phyloP scores from a whole-genome alignment of 1,140 invertebrate species.

The Lepidurus packardi region DNA sequence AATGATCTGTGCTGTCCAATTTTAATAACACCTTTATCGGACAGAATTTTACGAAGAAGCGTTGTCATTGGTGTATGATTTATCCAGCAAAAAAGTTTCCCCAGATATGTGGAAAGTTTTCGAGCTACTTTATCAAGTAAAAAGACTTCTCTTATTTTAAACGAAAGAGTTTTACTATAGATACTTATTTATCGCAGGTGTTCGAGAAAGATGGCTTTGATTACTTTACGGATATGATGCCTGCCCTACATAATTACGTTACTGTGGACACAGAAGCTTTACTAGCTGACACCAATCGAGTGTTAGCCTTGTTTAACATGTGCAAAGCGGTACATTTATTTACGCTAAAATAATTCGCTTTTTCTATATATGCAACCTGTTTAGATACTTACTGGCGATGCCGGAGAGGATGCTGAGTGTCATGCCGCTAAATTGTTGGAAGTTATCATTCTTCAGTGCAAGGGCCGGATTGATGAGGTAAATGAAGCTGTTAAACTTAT shows the following conservation, averaged over 20 bases:
- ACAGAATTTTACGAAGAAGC: constrained; percentile 97
- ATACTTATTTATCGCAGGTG: constrained; percentile 50
- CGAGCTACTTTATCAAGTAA: constrained; percentile 72
- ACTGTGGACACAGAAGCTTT: constrained; percentile 92
- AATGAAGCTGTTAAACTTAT: constrained; percentile 38
- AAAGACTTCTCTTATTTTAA: constrained; percentile 29
- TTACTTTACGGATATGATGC: constrained; percentile 99
- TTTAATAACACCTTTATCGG: not conserved
- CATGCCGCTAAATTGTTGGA: constrained; percentile 96
- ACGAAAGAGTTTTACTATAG: not conserved
- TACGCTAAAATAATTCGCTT: not conserved
- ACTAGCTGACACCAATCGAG: constrained; percentile 78
- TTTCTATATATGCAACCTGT: constrained; percentile 34
- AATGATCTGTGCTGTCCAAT: constrained; percentile 48
- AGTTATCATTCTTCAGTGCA: constrained; percentile 92
- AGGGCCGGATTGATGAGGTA: constrained; percentile 59
- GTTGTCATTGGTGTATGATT: constrained; percentile 82
- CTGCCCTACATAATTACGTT: constrained; percentile 93
- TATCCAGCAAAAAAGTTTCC: constrained; percentile 82
- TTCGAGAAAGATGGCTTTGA: constrained; percentile 92
- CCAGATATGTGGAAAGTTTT: constrained; percentile 94
- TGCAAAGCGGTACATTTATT: constrained; percentile 69
- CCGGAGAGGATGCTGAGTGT: constrained; percentile 91
- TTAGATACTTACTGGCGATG: constrained; percentile 66
- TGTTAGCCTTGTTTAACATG: constrained; percentile 92